These are phyloP conservation scores for Pheucticus melanocephalus DNA, from an alignment of 2,113 vertebrate genomes.

Conservation along the genomic window DNA sequence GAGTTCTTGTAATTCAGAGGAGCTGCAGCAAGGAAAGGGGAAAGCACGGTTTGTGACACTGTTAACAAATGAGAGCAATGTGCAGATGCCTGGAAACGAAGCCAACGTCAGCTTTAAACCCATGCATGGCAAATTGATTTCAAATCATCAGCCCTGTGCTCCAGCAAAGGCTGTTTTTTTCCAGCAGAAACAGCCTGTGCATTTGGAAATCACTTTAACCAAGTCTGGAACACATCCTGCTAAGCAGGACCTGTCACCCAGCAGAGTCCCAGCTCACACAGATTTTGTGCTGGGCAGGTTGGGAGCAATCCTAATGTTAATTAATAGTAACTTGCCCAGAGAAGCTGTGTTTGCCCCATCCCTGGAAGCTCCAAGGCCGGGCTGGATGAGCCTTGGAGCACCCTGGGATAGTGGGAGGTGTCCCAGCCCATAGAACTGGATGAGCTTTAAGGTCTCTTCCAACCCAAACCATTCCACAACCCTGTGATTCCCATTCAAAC, in stretches of 20 bases:
- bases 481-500: not conserved
- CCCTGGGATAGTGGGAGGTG: not conserved
- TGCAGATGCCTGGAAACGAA: not conserved
- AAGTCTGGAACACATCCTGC: conserved; percentile 51
- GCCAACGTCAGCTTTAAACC: not conserved
- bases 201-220: not conserved
- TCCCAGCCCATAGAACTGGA: not conserved
- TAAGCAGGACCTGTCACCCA: not conserved
- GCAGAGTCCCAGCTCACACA: not conserved
- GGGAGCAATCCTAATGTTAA: not conserved
- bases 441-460: not conserved
- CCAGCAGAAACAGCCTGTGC: not conserved
- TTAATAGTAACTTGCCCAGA: not conserved
- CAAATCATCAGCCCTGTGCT: not conserved
- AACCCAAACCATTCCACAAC: not conserved
- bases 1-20: not conserved
- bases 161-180: not conserved
- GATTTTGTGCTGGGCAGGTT: not conserved
- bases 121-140: not conserved
- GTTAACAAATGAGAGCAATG: not conserved
- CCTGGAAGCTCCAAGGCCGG: not conserved
- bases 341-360: not conserved
- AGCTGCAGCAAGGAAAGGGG: not conserved
- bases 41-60: not conserved
- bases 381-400: rapidly evolving